Conservation (phyloP, 2,888 invertebrate species). For the Ptychoptera albimana region DNA sequence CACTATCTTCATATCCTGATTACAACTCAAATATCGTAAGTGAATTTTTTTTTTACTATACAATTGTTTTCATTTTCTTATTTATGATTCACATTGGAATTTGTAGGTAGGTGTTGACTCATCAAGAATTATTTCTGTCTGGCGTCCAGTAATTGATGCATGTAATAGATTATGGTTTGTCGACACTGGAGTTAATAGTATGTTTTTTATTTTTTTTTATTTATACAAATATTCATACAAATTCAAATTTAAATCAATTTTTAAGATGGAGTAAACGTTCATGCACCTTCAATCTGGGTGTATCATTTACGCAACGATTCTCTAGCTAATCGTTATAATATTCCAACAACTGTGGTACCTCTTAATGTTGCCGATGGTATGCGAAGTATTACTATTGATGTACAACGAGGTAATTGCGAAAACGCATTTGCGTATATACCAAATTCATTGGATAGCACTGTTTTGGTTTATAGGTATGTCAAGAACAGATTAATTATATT, state of each 20-base stretch:
- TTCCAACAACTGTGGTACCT: slow-evolving; percentile 23
- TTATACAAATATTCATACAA: no score
- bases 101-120: no score
- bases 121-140: no score
- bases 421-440: slow-evolving; percentile 57
- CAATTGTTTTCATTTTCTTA: no score
- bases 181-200: no score
- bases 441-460: slow-evolving; percentile 19
- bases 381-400: slow-evolving; percentile 54
- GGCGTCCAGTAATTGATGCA: no score
- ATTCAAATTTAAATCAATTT: neutral
- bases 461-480: slow-evolving; percentile 28
- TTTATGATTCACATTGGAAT: no score
- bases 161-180: no score
- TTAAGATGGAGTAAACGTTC: neutral
- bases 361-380: slow-evolving; percentile 23
- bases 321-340: slow-evolving; percentile 38
- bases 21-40: no score
- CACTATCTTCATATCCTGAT: no score
- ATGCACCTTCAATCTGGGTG: slow-evolving; percentile 41
- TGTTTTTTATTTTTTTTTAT: no score
- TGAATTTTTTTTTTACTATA: no score
- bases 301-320: slow-evolving; percentile 48
- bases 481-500: neutral
- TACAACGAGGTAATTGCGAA: slow-evolving; percentile 36